Evolutionary conservation across 2,888 invertebrate genomes (phyloP).

Genomic region (Ganaspis brasiliensis): DNA sequence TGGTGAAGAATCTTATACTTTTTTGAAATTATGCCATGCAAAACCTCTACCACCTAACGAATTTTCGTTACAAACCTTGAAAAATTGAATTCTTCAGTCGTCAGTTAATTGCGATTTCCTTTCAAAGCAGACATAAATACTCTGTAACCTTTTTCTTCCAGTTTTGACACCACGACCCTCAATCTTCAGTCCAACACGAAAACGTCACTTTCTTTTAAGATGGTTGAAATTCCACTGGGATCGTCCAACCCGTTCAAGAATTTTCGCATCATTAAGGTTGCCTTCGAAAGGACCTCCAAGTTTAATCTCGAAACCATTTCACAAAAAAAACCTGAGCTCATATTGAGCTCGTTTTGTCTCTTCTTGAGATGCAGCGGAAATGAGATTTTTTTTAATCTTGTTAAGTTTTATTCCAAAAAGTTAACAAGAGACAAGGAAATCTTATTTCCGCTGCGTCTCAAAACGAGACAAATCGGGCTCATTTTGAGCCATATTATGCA

Average conservation of each 20-base stretch:
- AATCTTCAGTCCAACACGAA: conserved; percentile 32
- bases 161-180: conserved; percentile 40
- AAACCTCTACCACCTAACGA: conserved; percentile 59
- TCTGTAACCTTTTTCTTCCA: conserved; percentile 46
- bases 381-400: too few relatives aligned
- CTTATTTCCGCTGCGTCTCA: too few relatives aligned
- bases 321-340: conserved; percentile 8
- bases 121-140: conserved; percentile 51
- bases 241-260: conserved; percentile 10
- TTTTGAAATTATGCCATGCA: conserved; percentile 56
- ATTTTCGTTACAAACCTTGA: conserved; percentile 59
- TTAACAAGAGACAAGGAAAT: too few relatives aligned
- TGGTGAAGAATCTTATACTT: conserved; percentile 54
- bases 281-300: conserved; percentile 14
- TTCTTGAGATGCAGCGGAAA: too few relatives aligned
- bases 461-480: too few relatives aligned
- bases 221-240: neutral
- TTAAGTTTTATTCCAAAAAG: too few relatives aligned
- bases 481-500: neutral
- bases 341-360: too few relatives aligned
- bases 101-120: conserved; percentile 47
- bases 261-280: neutral
- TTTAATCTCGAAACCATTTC: neutral
- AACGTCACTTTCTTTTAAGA: neutral
- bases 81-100: conserved; percentile 56